These are phyloP conservation scores for Heliocidaris erythrogramma DNA, from an alignment of 35 echinoderm and acorn worm genomes.

Conservation along the genomic window DNA sequence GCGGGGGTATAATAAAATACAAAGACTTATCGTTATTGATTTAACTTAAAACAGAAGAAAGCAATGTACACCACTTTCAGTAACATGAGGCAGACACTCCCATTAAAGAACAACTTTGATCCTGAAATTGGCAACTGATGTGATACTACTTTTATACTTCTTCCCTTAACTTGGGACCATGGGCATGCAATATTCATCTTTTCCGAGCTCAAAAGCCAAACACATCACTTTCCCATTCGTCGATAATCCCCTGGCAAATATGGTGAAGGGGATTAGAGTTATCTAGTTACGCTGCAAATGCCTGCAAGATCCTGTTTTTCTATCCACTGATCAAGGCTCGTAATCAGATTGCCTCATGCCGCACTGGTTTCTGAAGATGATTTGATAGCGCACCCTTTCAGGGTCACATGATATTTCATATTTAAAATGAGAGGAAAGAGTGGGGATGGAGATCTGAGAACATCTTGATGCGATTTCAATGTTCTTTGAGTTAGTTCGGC, in stretches of 20 bases:
- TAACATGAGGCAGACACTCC: background rate
- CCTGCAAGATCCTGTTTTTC: conserved; percentile 9
- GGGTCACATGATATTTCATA: background rate
- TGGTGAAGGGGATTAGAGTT: conserved; percentile 16
- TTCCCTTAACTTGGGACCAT: background rate
- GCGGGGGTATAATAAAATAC: no score
- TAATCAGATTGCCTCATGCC: conserved; percentile 16
- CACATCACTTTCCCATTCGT: conserved; percentile 9
- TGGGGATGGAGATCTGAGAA: background rate
- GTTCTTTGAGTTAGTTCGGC: background rate
- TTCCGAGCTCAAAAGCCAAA: background rate
- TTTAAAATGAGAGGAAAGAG: background rate
- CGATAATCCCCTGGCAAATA: background rate
- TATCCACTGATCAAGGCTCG: background rate
- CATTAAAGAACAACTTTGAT: background rate
- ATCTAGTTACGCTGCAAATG: conserved; percentile 16
- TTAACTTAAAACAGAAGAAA: background rate
- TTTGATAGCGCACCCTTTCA: conserved; percentile 2
- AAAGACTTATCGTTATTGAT: no score
- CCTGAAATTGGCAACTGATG: background rate
- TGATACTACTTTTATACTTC: background rate
- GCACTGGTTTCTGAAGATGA: conserved; percentile 1
- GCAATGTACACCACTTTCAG: background rate
- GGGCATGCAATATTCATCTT: conserved; percentile 16
- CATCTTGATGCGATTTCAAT: background rate